Conservation (phyloP, 2,797 vertebrate genomes). For the Lindbergichthys nudifrons region DNA sequence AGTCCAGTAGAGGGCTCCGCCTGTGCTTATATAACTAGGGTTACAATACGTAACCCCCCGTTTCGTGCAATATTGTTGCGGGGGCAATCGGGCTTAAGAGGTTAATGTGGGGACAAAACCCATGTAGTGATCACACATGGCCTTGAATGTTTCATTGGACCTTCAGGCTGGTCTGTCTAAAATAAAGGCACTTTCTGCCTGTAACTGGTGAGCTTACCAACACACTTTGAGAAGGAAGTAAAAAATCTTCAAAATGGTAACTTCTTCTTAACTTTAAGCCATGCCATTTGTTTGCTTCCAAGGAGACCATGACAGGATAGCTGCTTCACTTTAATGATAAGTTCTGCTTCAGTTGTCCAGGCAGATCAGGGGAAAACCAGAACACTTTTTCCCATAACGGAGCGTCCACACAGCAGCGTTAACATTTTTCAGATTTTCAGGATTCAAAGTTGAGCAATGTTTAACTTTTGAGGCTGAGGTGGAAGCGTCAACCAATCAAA, state of each 20-base stretch:
- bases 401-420: too few species aligned
- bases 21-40: too few species aligned
- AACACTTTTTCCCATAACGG: too few species aligned
- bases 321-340: neutral
- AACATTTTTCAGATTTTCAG: too few species aligned
- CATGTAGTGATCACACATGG: neutral
- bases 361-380: too few species aligned
- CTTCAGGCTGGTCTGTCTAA: neutral
- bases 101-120: neutral
- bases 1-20: too few species aligned
- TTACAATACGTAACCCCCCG: too few species aligned
- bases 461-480: too few species aligned
- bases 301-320: neutral
- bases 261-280: neutral
- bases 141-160: neutral
- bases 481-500: too few species aligned
- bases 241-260: neutral
- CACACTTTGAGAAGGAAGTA: neutral
- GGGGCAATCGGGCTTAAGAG: too few species aligned
- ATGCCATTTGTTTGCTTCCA: neutral
- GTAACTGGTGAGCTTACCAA: neutral
- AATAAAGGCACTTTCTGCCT: neutral
- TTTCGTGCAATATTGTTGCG: too few species aligned
- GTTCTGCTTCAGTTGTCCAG: neutral
- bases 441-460: too few species aligned